phyloP scores from a whole-genome alignment of 2,888 invertebrate species.

The Busseola fusca region DNA sequence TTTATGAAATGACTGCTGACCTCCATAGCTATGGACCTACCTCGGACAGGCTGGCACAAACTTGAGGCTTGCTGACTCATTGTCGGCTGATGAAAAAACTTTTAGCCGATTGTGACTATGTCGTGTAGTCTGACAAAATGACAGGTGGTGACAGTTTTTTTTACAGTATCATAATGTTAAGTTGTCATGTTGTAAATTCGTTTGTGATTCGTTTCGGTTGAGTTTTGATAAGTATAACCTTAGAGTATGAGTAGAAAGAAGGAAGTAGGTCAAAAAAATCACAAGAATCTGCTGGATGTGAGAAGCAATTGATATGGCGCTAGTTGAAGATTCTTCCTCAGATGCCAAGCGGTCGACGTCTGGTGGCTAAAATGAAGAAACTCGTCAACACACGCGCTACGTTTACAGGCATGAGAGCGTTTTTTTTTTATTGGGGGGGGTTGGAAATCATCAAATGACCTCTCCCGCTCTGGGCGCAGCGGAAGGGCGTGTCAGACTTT shows the following conservation, averaged over 20 bases:
- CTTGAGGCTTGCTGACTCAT: conserved; percentile 54
- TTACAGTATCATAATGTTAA: conserved; percentile 5
- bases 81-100: conserved; percentile 25
- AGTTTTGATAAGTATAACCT: not conserved
- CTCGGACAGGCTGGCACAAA: conserved; percentile 18
- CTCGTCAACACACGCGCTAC: not conserved
- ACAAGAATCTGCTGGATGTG: not conserved
- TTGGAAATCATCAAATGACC: too few species aligned
- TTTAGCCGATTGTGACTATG: conserved; percentile 24
- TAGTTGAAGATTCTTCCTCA: not conserved
- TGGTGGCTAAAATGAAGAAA: not conserved
- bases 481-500: too few species aligned
- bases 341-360: too few species aligned
- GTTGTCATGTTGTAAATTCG: conserved; percentile 2
- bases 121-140: conserved; percentile 16
- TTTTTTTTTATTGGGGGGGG: too few species aligned
- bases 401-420: too few species aligned
- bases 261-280: not conserved
- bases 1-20: conserved; percentile 65
- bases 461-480: too few species aligned
- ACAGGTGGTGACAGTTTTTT: conserved; percentile 39
- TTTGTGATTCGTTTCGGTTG: not conserved
- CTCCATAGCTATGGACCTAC: conserved; percentile 52
- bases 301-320: too few species aligned
- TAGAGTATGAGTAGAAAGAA: not conserved